A percentile compares a stretch with the other conserved stretches of the same genome.
Conservation (phyloP, 1,140 invertebrate genomes). For the Lepidurus arcticus region DNA sequence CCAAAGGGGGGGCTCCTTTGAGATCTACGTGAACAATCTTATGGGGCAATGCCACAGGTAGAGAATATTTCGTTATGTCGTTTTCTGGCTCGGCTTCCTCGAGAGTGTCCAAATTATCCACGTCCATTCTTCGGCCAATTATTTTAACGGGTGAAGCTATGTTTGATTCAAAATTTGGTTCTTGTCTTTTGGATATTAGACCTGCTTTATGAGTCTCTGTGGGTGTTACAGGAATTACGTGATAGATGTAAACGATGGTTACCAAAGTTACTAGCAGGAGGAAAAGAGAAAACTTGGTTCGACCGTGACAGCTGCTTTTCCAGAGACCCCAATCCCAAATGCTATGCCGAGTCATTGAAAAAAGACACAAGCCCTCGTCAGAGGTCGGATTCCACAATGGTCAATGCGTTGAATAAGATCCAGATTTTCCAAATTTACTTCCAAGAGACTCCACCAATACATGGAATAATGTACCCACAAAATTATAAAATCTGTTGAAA, state of each 20-base stretch:
- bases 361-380: not conserved
- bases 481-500: too few relatives aligned
- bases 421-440: too few relatives aligned
- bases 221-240: not conserved
- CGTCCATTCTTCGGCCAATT: conserved; percentile 19
- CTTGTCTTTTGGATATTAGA: not conserved
- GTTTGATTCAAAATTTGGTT: not conserved
- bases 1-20: conserved; percentile 65
- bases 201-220: not conserved
- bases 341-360: not conserved
- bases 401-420: not conserved
- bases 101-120: not conserved
- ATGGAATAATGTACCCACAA: too few relatives aligned
- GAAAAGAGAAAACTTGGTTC: not conserved
- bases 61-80: not conserved
- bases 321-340: not conserved
- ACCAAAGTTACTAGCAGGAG: not conserved
- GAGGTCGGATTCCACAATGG: not conserved
- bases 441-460: too few relatives aligned
- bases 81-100: not conserved
- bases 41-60: conserved; percentile 30
- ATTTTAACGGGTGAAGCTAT: not conserved
- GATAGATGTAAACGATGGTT: not conserved
- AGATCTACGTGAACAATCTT: conserved; percentile 66
- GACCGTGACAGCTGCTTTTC: not conserved